These are phyloP conservation scores for Sialia sialis DNA, from an alignment of 2,113 vertebrate genomes.

Conservation along the genomic window DNA sequence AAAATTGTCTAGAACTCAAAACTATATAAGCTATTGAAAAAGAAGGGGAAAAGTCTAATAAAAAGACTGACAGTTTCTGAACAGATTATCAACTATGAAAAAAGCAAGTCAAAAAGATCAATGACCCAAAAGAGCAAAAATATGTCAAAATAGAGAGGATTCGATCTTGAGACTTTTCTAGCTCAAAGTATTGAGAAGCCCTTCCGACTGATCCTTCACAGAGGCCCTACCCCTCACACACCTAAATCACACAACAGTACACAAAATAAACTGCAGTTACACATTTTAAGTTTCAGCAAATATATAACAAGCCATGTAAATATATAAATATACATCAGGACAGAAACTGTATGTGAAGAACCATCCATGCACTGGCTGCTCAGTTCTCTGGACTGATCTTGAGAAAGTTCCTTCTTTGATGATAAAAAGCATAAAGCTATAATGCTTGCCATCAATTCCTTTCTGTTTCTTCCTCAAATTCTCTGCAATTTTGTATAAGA, in stretches of 20 bases:
- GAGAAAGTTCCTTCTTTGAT: neutral
- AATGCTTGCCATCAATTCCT: neutral
- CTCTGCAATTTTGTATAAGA: neutral
- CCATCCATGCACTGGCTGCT: neutral
- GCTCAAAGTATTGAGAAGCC: neutral
- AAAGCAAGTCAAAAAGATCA: neutral
- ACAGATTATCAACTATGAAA: neutral
- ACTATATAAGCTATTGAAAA: neutral
- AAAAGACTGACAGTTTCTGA: neutral
- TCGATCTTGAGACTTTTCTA: neutral
- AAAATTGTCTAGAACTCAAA: neutral
- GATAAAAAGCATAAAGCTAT: neutral
- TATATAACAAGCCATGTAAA: neutral
- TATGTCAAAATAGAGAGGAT: neutral
- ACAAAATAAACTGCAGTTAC: neutral
- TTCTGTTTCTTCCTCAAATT: neutral
- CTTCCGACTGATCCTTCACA: neutral
- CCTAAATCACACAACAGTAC: neutral
- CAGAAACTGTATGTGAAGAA: neutral
- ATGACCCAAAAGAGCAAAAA: neutral
- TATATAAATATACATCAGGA: neutral
- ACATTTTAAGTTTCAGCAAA: neutral
- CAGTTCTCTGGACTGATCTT: neutral
- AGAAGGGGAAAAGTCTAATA: neutral
- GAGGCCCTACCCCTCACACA: rapidly evolving